phyloP scores from a whole-genome alignment of 2,797 vertebrate genomes.

The Pithecia hirsuta region DNA sequence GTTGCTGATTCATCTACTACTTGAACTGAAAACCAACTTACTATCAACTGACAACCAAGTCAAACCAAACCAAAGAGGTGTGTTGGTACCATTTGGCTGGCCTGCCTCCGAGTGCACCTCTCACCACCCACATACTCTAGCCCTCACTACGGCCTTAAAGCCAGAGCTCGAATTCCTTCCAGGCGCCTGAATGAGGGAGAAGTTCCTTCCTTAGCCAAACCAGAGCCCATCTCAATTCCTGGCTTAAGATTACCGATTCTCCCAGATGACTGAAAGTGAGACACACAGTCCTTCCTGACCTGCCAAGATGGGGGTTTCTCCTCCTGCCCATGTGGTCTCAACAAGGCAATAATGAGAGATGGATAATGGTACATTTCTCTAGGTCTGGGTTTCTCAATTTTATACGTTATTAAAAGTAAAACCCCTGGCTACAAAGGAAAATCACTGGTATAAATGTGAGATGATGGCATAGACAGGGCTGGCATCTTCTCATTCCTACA shows the following conservation, averaged over 20 bases:
- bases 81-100: fast-evolving
- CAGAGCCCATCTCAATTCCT: background rate
- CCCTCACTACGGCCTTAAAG: too few relatives aligned
- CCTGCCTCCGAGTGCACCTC: too few relatives aligned
- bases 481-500: too few relatives aligned
- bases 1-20: background rate
- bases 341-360: background rate
- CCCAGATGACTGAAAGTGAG: background rate
- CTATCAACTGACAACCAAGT: background rate
- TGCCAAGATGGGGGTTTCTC: background rate
- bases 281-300: background rate
- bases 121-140: background rate
- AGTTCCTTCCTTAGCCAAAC: too few relatives aligned
- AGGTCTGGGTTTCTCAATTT: background rate
- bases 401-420: background rate
- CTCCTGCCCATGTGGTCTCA: background rate
- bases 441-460: background rate
- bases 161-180: background rate
- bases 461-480: background rate
- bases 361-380: background rate
- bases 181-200: background rate
- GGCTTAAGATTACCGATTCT: background rate
- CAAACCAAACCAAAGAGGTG: background rate
- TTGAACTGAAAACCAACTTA: background rate
- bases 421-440: background rate